phyloP scores from a whole-genome alignment of 2,113 vertebrate genomes.

The Sitta europaea region DNA sequence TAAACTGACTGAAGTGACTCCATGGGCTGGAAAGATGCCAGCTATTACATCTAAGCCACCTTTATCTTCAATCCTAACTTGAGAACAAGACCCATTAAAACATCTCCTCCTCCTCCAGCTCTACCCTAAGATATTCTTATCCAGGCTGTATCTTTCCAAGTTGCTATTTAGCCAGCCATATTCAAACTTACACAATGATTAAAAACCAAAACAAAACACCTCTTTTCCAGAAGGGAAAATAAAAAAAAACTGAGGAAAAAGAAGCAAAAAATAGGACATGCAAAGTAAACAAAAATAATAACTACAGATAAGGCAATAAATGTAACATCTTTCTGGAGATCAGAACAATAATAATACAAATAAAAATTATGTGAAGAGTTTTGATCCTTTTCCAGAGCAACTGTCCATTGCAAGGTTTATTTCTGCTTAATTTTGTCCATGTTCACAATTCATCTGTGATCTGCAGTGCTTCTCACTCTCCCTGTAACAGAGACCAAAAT shows the following conservation, averaged over 20 bases:
- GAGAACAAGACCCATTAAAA: conserved; percentile 47
- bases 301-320: background rate
- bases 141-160: background rate
- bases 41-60: conserved; percentile 66
- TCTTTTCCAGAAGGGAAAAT: background rate
- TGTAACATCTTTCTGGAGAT: background rate
- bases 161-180: background rate
- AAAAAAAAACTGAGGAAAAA: background rate
- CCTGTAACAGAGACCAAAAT: background rate
- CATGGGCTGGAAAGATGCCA: conserved; percentile 67
- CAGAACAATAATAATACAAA: background rate
- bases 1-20: conserved; percentile 71
- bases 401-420: background rate
- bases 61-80: conserved; percentile 61
- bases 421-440: background rate
- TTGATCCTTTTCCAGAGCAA: background rate
- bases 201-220: background rate
- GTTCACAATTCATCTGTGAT: background rate
- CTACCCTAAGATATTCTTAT: background rate
- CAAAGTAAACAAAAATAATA: background rate
- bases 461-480: background rate
- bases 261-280: background rate
- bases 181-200: background rate
- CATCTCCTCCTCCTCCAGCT: background rate
- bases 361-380: background rate